Evolutionary conservation across 2,113 vertebrate genomes (phyloP).

Genomic region (Pogonocichla stellata): DNA sequence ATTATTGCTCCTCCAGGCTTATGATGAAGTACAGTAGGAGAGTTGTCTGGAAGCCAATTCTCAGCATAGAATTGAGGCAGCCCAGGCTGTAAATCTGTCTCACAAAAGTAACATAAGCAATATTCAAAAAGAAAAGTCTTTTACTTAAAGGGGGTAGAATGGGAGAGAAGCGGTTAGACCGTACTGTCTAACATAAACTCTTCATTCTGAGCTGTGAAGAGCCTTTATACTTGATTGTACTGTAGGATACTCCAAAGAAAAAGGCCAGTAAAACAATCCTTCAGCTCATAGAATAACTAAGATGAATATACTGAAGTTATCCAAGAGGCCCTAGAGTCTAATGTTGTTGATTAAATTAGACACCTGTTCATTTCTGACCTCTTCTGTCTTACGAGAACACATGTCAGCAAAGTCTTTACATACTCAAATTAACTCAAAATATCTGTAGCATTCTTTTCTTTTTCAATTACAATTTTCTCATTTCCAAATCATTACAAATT

Average conservation of each 20-base stretch:
- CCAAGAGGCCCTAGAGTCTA: constrained; percentile 4
- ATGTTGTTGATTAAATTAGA: constrained; percentile 30
- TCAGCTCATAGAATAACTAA: neutral
- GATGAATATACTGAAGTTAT: neutral
- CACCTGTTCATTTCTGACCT: constrained; percentile 62
- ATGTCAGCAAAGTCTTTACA: constrained; percentile 33
- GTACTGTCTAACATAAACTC: neutral
- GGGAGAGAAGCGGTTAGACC: neutral
- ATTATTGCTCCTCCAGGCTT: constrained; percentile 36
- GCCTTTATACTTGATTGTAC: neutral
- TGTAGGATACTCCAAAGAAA: neutral
- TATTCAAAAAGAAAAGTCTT: neutral
- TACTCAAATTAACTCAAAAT: constrained; percentile 34
- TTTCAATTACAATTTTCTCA: neutral
- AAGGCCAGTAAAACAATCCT: neutral
- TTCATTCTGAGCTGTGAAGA: neutral
- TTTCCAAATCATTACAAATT: neutral
- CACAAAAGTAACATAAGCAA: neutral
- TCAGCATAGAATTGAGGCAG: neutral
- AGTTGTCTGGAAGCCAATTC: constrained; percentile 18
- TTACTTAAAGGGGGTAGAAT: neutral
- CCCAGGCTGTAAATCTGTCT: neutral
- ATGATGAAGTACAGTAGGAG: constrained; percentile 25
- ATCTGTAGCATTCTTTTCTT: neutral
- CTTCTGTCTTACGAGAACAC: neutral